Conservation (phyloP, 1,140 invertebrate genomes). For the Conus betulinus region DNA sequence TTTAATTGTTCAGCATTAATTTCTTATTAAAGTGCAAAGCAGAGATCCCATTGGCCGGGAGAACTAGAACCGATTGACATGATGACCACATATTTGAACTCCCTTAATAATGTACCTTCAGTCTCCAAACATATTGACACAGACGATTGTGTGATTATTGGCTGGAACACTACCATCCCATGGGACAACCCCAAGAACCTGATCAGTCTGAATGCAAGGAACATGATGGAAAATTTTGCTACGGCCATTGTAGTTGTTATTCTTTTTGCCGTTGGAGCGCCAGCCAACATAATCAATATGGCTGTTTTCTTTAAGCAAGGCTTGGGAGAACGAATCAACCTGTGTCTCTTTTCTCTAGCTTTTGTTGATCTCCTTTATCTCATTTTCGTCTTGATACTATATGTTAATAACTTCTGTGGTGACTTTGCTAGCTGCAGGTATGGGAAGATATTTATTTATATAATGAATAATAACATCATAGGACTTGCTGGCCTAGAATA, state of each 20-base stretch:
- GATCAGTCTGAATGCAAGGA: neutral
- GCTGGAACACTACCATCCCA: neutral
- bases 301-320: conserved; percentile 21
- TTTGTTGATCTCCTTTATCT: too few species aligned
- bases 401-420: too few species aligned
- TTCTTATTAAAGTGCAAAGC: too few species aligned
- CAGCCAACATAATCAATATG: neutral
- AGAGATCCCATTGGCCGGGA: too few species aligned
- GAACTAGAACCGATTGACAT: too few species aligned
- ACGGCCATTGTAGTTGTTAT: neutral
- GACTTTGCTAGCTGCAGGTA: too few species aligned
- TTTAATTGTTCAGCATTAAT: too few species aligned
- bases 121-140: neutral
- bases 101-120: too few species aligned
- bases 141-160: neutral
- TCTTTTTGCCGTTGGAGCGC: neutral
- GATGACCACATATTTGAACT: too few species aligned
- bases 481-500: neutral
- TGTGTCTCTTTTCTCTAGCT: conserved; percentile 12
- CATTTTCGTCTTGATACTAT: too few species aligned
- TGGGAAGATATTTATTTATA: too few species aligned
- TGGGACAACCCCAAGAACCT: neutral
- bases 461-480: neutral
- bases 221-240: too few species aligned
- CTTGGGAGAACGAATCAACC: neutral